A percentile compares a stretch with the other conserved stretches of the same genome.
Conservation (phyloP, 2,113 vertebrate genomes). For the Anhinga anhinga region DNA sequence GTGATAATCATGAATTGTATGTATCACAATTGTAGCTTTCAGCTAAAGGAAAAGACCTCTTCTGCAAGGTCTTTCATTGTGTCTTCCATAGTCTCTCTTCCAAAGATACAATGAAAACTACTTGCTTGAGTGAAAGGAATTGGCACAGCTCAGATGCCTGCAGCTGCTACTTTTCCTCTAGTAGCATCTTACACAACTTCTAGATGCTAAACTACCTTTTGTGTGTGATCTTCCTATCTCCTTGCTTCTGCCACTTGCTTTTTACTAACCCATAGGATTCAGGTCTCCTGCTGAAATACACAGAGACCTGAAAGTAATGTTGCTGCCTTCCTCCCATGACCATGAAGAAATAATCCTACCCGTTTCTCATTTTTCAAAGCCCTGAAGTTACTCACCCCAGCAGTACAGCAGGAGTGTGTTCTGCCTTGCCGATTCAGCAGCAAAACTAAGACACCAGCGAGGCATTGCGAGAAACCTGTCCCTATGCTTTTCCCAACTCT, state of each 20-base stretch:
- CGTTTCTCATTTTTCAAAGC: not conserved
- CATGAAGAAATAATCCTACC: not conserved
- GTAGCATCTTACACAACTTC: not conserved
- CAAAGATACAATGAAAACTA: not conserved
- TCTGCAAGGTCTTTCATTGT: not conserved
- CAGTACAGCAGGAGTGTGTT: not conserved
- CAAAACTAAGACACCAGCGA: not conserved
- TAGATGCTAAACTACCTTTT: not conserved
- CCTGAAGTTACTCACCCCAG: not conserved
- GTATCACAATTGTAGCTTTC: not conserved
- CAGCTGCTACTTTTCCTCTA: not conserved
- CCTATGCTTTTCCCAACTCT: not conserved
- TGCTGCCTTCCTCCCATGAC: not conserved
- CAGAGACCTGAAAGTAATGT: not conserved
- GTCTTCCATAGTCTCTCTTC: not conserved
- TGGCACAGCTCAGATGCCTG: not conserved
- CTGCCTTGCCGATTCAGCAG: not conserved
- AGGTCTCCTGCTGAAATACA: not conserved
- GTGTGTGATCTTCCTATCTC: not conserved
- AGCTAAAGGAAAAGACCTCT: slow-evolving; percentile 4
- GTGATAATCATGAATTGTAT: not conserved
- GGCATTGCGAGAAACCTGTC: not conserved
- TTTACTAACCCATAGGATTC: not conserved
- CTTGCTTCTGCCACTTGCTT: not conserved
- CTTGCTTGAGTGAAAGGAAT: not conserved